A percentile compares a stretch with the other conserved stretches of the same genome.
These are phyloP conservation scores for Operophtera brumata DNA, from an alignment of 2,888 invertebrate genomes.

Conservation along the genomic window DNA sequence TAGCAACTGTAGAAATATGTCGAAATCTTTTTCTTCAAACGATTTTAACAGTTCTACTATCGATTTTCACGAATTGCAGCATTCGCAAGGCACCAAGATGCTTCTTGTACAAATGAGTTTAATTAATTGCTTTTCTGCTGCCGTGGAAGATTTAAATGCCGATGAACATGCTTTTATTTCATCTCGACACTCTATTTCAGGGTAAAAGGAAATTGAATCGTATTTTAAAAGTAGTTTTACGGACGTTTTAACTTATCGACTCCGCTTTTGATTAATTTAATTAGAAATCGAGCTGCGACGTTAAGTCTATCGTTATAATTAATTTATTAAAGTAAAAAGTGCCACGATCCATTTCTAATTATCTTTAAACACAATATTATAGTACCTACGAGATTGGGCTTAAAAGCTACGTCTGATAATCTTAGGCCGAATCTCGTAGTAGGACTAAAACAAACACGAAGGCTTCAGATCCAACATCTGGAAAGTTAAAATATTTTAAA, in stretches of 20 bases:
- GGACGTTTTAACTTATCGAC: not conserved
- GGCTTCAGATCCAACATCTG: too few relatives aligned
- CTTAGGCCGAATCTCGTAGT: too few relatives aligned
- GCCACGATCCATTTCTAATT: constrained; percentile 29
- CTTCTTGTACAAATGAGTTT: constrained; percentile 51
- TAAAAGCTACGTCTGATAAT: too few relatives aligned
- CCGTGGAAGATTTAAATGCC: constrained; percentile 40
- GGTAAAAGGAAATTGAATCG: constrained; percentile 40
- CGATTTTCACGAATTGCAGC: constrained; percentile 39
- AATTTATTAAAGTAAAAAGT: constrained; percentile 47
- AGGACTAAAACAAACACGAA: too few relatives aligned
- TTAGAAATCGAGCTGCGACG: not conserved
- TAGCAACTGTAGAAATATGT: constrained; percentile 18
- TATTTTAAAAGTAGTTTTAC: constrained; percentile 34
- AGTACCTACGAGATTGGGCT: too few relatives aligned
- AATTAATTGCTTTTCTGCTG: constrained; percentile 55
- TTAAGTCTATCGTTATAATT: constrained; percentile 23
- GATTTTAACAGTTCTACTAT: constrained; percentile 29
- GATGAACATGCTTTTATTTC: constrained; percentile 41
- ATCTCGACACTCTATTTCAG: constrained; percentile 35
- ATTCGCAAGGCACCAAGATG: constrained; percentile 33
- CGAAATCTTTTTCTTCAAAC: constrained; percentile 26
- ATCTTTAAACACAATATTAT: constrained; percentile 4
- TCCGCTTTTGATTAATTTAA: constrained; percentile 1
- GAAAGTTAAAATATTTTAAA: too few relatives aligned